phyloP scores from a whole-genome alignment of 1,140 invertebrate species.

The Scaptodrosophila lebanonensis region DNA sequence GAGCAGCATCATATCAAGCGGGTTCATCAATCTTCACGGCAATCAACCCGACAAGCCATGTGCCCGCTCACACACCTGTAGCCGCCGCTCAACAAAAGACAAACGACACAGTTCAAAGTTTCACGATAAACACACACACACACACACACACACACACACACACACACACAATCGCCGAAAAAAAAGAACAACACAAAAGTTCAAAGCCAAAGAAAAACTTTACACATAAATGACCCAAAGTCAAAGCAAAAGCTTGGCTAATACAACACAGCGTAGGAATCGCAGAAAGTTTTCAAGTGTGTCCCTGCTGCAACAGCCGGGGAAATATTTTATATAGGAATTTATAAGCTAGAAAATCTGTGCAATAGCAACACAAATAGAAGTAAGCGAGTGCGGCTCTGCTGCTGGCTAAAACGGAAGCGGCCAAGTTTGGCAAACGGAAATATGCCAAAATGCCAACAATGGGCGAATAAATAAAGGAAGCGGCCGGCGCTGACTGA shows the following conservation, averaged over 20 bases:
- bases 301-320: no score
- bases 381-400: constrained; percentile 33
- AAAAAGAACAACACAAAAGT: constrained; percentile 29
- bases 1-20: constrained; percentile 16
- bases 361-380: constrained; percentile 19
- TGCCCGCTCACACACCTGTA: constrained; percentile 51
- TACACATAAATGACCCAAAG: constrained; percentile 65
- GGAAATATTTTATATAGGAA: constrained; percentile 68
- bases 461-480: constrained; percentile 37
- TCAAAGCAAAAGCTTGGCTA: constrained; percentile 53
- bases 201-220: constrained; percentile 58
- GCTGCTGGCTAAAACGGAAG: constrained; percentile 37
- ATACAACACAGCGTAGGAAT: constrained; percentile 40
- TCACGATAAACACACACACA: constrained; percentile 34
- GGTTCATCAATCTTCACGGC: constrained; percentile 58
- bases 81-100: constrained; percentile 35
- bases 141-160: constrained; percentile 22
- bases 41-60: constrained; percentile 38
- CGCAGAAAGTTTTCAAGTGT: constrained; percentile 64
- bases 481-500: constrained; percentile 26
- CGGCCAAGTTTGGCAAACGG: constrained; percentile 54
- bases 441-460: constrained; percentile 48
- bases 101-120: constrained; percentile 18
- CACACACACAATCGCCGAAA: constrained; percentile 6
- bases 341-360: constrained; percentile 69